A percentile compares a stretch with the other conserved stretches of the same genome.
phyloP scores from a whole-genome alignment of 1,140 invertebrate genomes.

The Sarcophaga peregrina region DNA sequence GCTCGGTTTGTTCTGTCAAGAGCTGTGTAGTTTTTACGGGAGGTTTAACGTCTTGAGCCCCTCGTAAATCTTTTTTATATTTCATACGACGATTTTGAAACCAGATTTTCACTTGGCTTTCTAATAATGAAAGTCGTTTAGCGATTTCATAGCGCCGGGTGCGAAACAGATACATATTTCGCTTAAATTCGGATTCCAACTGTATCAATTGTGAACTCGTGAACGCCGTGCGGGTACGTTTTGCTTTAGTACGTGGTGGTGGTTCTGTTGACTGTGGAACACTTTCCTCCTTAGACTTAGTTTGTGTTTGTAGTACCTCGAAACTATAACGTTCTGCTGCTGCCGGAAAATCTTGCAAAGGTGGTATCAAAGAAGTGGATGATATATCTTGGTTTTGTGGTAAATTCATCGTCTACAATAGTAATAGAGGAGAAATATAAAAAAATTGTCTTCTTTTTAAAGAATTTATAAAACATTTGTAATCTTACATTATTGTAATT shows the following conservation, averaged over 20 bases:
- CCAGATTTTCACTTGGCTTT: conserved; percentile 94
- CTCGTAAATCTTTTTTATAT: conserved; percentile 60
- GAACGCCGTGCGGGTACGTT: conserved; percentile 79
- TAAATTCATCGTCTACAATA: conserved; percentile 45
- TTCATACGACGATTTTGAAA: conserved; percentile 69
- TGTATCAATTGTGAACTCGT: conserved; percentile 85
- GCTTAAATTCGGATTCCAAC: conserved; percentile 67
- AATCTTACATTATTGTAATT: conserved; percentile 34
- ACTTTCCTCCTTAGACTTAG: conserved; percentile 58
- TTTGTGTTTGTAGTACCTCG: conserved; percentile 41
- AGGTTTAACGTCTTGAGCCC: conserved; percentile 50
- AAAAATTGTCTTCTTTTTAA: neutral
- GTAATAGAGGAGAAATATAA: conserved; percentile 23
- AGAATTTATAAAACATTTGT: neutral
- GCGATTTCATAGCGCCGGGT: conserved; percentile 85
- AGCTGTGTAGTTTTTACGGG: conserved; percentile 53
- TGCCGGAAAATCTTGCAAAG: neutral
- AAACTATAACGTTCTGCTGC: neutral
- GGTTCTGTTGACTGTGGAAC: conserved; percentile 47
- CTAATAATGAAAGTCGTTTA: conserved; percentile 77
- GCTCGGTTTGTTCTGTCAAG: conserved; percentile 56
- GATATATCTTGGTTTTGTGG: conserved; percentile 44
- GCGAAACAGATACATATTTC: conserved; percentile 82
- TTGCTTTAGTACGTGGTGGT: conserved; percentile 49
- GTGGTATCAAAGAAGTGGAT: conserved; percentile 40